Evolutionary conservation across 2,797 vertebrate genomes (phyloP).

Genomic region (Poecilia gillii): DNA sequence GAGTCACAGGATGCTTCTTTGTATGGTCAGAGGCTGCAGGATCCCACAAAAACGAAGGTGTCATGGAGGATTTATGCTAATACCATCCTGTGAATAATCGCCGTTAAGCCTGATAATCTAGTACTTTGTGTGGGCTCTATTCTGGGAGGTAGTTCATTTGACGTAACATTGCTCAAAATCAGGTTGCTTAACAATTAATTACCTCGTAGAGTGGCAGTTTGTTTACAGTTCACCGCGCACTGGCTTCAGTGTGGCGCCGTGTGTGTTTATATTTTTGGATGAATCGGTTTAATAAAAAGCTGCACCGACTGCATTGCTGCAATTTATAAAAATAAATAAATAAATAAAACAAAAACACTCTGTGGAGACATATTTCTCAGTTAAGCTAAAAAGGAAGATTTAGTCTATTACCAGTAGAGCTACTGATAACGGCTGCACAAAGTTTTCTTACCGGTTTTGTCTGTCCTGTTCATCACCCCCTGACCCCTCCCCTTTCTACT

Average conservation of each 20-base stretch:
- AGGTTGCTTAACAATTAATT: constrained; percentile 73
- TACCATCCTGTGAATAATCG: constrained; percentile 54
- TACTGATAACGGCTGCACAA: background rate
- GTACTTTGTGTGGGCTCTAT: constrained; percentile 63
- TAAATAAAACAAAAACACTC: background rate
- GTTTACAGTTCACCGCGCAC: constrained; percentile 70
- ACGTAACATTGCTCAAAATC: constrained; percentile 68
- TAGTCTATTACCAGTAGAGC: background rate
- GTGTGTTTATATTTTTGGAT: constrained; percentile 61
- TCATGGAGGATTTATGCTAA: constrained; percentile 54
- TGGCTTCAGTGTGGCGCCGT: constrained; percentile 52
- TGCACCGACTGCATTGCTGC: constrained; percentile 9
- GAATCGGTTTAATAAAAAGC: constrained; percentile 63
- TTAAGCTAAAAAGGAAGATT: constrained; percentile 26
- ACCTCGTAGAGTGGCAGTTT: constrained; percentile 28
- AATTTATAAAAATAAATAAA: constrained; percentile 29
- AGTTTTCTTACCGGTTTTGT: constrained; percentile 8
- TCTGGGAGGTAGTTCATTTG: constrained; percentile 73
- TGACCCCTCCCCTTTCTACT: constrained; percentile 27
- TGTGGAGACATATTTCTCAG: constrained; percentile 9
- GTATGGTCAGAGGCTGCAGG: constrained; percentile 36
- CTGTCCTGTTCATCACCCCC: constrained; percentile 10
- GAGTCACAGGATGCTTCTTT: constrained; percentile 42
- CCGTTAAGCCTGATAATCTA: constrained; percentile 53
- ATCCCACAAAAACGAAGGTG: constrained; percentile 42